Percentiles rank a stretch among this genome's conserved stretches.
Conservation (phyloP, 2,113 vertebrate genomes). For the Xerus inauris region DNA sequence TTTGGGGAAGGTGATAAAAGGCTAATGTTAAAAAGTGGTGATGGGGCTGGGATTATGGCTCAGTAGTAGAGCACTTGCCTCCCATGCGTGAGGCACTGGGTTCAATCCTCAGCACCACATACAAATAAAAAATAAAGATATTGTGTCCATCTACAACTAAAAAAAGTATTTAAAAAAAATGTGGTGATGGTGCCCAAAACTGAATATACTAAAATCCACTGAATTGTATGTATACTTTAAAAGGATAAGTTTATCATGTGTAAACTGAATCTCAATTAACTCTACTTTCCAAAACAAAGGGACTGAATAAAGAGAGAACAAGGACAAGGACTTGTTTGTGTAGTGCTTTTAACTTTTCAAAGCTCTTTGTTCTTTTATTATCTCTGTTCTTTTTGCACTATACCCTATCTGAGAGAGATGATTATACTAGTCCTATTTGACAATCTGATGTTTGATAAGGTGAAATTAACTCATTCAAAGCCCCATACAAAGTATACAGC, state of each 20-base stretch:
- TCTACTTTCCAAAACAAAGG: not conserved
- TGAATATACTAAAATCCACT: slow-evolving; percentile 18
- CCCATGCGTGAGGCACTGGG: no score
- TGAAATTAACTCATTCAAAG: not conserved
- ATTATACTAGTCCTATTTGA: not conserved
- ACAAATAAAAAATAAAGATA: no score
- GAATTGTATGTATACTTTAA: not conserved
- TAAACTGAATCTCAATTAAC: slow-evolving; percentile 31
- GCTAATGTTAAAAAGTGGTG: slow-evolving; percentile 35
- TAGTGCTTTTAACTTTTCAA: slow-evolving; percentile 9
- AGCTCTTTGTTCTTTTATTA: slow-evolving; percentile 25
- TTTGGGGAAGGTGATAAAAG: not conserved
- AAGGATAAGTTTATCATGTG: not conserved
- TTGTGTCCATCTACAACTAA: no score
- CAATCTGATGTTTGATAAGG: not conserved
- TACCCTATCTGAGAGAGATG: not conserved
- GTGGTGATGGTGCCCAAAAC: not conserved
- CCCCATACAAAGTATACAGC: not conserved
- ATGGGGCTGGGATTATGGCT: no score
- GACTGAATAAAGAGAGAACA: not conserved
- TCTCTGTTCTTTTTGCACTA: not conserved
- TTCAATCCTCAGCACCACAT: no score
- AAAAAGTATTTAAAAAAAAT: no score
- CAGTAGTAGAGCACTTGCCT: no score
- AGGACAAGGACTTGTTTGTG: not conserved